phyloP scores from a whole-genome alignment of 2,888 invertebrate genomes.

The Leptopilina drosophilae region DNA sequence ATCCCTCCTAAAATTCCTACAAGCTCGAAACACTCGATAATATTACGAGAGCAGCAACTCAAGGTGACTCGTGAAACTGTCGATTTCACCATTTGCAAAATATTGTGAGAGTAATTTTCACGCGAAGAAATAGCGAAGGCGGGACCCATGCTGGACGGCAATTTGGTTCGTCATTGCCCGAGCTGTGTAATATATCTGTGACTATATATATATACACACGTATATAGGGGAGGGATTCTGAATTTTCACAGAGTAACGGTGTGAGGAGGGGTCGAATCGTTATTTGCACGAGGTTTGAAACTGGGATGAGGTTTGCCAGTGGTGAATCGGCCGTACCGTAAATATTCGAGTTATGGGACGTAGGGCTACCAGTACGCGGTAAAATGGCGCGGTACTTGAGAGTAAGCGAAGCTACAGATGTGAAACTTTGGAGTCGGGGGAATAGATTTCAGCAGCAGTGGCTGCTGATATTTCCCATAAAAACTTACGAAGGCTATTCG shows the following conservation, averaged over 20 bases:
- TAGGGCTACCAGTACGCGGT: conserved; percentile 46
- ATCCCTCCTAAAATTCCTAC: background rate
- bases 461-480: conserved; percentile 57
- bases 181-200: conserved; percentile 2
- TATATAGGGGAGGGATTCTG: conserved; percentile 40
- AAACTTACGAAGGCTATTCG: conserved; percentile 58
- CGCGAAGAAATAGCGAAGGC: background rate
- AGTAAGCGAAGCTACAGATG: conserved; percentile 20
- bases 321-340: conserved; percentile 57
- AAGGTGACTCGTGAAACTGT: conserved; percentile 16
- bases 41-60: background rate
- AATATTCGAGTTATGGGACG: conserved; percentile 61
- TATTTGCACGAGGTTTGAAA: conserved; percentile 53
- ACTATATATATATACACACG: background rate
- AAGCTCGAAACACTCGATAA: background rate
- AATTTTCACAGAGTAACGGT: conserved; percentile 45
- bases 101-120: conserved; percentile 12
- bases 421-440: conserved; percentile 16
- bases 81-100: background rate
- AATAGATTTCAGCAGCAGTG: conserved; percentile 45
- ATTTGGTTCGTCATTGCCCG: conserved; percentile 8
- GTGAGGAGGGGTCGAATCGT: conserved; percentile 51
- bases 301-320: conserved; percentile 39
- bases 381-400: conserved; percentile 25
- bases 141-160: background rate